These are phyloP conservation scores for Polypedilum pembai DNA, from an alignment of 1,140 invertebrate genomes.

Conservation along the genomic window DNA sequence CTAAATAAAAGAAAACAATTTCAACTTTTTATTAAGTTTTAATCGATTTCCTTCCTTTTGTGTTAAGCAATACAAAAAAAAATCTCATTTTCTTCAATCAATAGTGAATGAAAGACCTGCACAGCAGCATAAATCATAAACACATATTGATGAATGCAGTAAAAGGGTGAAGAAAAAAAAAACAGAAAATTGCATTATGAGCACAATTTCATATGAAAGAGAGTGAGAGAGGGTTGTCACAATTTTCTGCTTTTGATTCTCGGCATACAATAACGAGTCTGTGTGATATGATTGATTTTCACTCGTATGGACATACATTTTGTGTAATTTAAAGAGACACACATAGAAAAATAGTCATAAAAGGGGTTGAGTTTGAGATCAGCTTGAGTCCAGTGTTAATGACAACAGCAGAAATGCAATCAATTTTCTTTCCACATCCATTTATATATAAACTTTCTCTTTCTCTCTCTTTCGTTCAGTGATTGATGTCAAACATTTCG, in stretches of 20 bases:
- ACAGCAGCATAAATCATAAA: too few relatives aligned
- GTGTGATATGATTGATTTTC: not conserved
- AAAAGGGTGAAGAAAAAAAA: too few relatives aligned
- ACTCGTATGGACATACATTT: not conserved
- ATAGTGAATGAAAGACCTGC: too few relatives aligned
- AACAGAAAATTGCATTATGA: too few relatives aligned
- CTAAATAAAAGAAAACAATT: not conserved
- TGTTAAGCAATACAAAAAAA: too few relatives aligned
- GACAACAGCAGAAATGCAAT: conserved; percentile 17
- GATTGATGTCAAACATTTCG: conserved; percentile 17
- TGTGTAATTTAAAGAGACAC: not conserved
- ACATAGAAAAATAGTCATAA: not conserved
- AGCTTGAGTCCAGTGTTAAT: not conserved
- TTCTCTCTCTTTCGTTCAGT: not conserved
- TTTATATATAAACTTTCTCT: not conserved
- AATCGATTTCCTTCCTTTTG: conserved; percentile 21
- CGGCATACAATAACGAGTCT: conserved; percentile 1
- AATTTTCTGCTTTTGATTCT: too few relatives aligned
- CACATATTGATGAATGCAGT: too few relatives aligned
- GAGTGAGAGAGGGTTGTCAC: too few relatives aligned
- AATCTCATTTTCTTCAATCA: too few relatives aligned
- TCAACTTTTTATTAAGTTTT: conserved; percentile 22
- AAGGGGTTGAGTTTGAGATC: not conserved
- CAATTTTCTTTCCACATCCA: conserved; percentile 3
- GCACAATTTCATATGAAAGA: too few relatives aligned